Base-by-base conservation (phyloP, 2,797 vertebrate genomes). In the Myioborus melanocephalus region DNA sequence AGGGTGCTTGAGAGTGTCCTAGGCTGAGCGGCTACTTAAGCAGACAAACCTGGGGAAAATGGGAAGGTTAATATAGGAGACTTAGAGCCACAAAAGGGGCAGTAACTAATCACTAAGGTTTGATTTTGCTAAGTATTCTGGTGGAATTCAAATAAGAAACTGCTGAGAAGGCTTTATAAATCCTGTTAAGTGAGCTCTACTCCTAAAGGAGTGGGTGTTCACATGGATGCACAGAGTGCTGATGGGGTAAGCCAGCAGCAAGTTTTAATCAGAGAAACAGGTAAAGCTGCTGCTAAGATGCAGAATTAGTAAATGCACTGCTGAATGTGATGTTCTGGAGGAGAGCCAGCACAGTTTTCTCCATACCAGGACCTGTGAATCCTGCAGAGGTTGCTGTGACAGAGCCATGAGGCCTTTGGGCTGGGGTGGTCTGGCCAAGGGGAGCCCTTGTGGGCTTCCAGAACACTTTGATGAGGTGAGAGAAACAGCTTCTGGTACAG, bases 401-500 rank as follows among this genome's bases (percentile, higher is more conserved):
- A 50, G 28, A 53, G 30, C 26, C 37, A n/a, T 1, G 1, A 70
- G 41, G 14, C 19, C 23, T 6, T 2, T 35, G 52, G 28, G 16
- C 15, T 0, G 1, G 18, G 35, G 32, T n/a, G 30, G 11, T 55
- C 30, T 79, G 39, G 15, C 14, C 0, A 2, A 22, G 34, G 13
- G 8, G 17, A 61, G 21, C 0, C 3, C 20, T 12, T 0, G 1
- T 0, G 2, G 35, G 10, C 44, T 73, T 81, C 77, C n/a, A 66
- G 30, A 39, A 59, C 32, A 5, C 35, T 87, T 82, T 13, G 4
- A 0, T 11, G 23, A 55, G 8, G 18, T 16, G 20, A 35, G 26
- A 50, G 56, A n/a, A 71, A 68, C 59, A 57, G 7, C 7, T 59
- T 89, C 49, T 73, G n/a, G 5, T 37, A 18, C 12, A 30, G 39